These are phyloP conservation scores for Caenorhabditis virilis DNA, from an alignment of 2,888 invertebrate species.

Conservation along the genomic window DNA sequence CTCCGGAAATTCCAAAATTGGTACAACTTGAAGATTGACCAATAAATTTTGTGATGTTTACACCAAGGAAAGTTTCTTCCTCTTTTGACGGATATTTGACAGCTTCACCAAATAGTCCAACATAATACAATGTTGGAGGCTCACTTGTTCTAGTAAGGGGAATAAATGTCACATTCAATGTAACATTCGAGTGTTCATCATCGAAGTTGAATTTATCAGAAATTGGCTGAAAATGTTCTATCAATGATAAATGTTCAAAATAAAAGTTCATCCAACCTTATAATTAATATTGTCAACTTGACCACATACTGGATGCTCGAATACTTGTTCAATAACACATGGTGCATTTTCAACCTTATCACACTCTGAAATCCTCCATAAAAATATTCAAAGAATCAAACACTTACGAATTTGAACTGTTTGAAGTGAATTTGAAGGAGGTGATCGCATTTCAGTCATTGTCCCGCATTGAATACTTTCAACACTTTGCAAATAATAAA, in stretches of 20 bases:
- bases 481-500: conserved; percentile 49
- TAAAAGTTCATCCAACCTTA: conserved; percentile 12
- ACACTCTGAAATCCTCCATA: conserved; percentile 48
- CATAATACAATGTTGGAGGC: conserved; percentile 52
- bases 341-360: conserved; percentile 56
- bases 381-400: conserved; percentile 1
- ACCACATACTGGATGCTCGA: conserved; percentile 56
- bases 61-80: conserved; percentile 54
- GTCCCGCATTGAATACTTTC: conserved; percentile 40
- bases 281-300: conserved; percentile 40
- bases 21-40: conserved; percentile 51
- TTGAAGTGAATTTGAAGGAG: conserved; percentile 37
- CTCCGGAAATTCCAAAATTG: conserved; percentile 30
- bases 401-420: conserved; percentile 54
- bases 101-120: conserved; percentile 61
- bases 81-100: conserved; percentile 42
- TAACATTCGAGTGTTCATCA: conserved; percentile 39
- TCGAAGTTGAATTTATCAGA: conserved; percentile 9
- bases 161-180: conserved; percentile 58
- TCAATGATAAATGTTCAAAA: neutral
- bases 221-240: conserved; percentile 12
- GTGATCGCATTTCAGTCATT: conserved; percentile 35
- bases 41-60: conserved; percentile 57
- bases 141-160: conserved; percentile 39
- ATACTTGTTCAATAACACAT: conserved; percentile 34